phyloP scores from a whole-genome alignment of 2,113 vertebrate genomes.

The Bubalus kerabau region DNA sequence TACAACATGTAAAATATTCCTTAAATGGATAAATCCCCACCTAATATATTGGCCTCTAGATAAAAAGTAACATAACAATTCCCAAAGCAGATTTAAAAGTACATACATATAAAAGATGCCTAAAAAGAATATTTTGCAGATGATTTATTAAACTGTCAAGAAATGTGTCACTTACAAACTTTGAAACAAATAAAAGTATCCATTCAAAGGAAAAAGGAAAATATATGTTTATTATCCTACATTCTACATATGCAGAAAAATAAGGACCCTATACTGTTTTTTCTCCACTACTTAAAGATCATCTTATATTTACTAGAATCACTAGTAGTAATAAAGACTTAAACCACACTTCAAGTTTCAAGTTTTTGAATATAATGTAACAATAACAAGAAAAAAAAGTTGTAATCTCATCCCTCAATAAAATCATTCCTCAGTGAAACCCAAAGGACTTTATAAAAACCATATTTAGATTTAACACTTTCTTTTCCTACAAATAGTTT shows the following conservation, averaged over 20 bases:
- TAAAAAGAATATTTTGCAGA: not conserved
- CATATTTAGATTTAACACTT: not conserved
- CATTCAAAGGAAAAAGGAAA: not conserved
- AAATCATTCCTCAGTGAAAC: not conserved
- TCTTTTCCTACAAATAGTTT: not conserved
- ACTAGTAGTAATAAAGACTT: not conserved
- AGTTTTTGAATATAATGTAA: not conserved
- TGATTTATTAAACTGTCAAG: not conserved
- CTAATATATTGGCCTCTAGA: not conserved
- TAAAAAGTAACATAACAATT: constrained; percentile 11
- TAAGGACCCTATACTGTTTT: not conserved
- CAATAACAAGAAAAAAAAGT: not conserved
- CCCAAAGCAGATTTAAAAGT: not conserved
- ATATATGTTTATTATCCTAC: not conserved
- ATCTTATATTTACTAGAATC: not conserved
- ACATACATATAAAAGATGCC: not conserved
- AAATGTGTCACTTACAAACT: not conserved
- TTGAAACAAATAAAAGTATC: not conserved
- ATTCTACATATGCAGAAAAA: not conserved
- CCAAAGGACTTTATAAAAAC: not conserved
- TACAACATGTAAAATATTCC: not conserved
- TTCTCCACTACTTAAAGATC: not conserved
- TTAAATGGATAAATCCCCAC: not conserved
- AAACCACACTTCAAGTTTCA: not conserved
- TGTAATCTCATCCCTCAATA: not conserved